phyloP scores from a whole-genome alignment of 2,113 vertebrate species.

The Mesembrinibis cayennensis region DNA sequence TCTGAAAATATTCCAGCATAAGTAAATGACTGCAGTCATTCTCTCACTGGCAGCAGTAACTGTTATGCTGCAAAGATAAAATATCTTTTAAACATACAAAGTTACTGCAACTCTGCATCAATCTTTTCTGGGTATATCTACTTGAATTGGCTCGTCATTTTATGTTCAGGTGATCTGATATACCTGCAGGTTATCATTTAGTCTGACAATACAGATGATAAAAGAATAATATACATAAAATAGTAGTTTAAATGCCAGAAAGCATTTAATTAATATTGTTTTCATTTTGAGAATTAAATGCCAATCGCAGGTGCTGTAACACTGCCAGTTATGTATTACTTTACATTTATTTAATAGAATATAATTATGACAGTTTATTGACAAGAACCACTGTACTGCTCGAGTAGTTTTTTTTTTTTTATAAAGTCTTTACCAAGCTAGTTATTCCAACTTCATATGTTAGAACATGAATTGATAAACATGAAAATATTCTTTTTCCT shows the following conservation, averaged over 20 bases:
- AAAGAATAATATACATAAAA: neutral
- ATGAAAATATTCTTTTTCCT: neutral
- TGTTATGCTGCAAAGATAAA: neutral
- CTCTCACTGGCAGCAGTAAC: neutral
- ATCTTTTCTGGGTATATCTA: neutral
- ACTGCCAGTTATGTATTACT: neutral
- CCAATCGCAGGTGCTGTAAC: neutral
- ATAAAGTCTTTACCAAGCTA: neutral
- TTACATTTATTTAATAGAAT: neutral
- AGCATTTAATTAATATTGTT: neutral
- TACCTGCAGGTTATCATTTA: neutral
- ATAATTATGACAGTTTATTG: neutral
- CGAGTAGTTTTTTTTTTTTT: neutral
- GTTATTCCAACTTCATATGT: neutral
- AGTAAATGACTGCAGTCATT: neutral
- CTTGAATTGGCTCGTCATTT: neutral
- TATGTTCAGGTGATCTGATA: neutral
- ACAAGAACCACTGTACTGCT: neutral
- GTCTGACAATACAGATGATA: neutral
- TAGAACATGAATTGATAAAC: neutral
- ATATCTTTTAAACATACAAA: neutral
- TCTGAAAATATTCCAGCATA: neutral
- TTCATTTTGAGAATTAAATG: neutral
- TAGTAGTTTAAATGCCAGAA: neutral
- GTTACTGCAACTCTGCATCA: neutral